Percentiles rank a stretch among this genome's conserved stretches.
Conservation (phyloP, 37 sponge, comb jelly and placozoan species). For the Ephydatia muelleri region DNA sequence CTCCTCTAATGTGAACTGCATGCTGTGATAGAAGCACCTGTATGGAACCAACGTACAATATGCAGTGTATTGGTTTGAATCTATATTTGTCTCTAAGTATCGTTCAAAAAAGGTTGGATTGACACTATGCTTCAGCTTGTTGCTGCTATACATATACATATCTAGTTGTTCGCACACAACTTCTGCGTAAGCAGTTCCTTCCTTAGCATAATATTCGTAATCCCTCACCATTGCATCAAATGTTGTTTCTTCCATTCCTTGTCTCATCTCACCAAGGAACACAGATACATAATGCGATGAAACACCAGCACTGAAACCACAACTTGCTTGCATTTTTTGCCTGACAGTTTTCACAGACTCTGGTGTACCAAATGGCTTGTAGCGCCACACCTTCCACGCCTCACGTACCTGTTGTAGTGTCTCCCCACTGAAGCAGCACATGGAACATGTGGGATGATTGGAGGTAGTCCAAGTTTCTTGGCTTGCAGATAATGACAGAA, state of each 20-base stretch:
- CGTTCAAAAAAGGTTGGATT: conserved; percentile 42
- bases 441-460: background rate
- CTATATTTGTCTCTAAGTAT: background rate
- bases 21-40: conserved; percentile 13
- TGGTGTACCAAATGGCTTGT: too few relatives aligned
- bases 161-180: background rate
- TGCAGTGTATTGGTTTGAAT: conserved; percentile 11
- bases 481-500: conserved; percentile 4
- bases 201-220: background rate
- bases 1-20: conserved; percentile 2
- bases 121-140: background rate
- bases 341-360: too few relatives aligned
- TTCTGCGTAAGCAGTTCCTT: conserved; percentile 40
- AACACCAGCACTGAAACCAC: background rate
- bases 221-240: conserved; percentile 3
- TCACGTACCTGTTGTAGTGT: background rate
- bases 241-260: too few relatives aligned
- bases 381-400: conserved; percentile 43
- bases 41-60: conserved; percentile 2
- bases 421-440: too few relatives aligned
- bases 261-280: too few relatives aligned
- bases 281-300: background rate
- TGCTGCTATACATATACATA: background rate
- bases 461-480: conserved; percentile 7
- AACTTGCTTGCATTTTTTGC: background rate